A percentile compares a stretch with the other conserved stretches of the same genome.
phyloP scores from a whole-genome alignment of 2,888 invertebrate species.

The Thecocarcelia acutangulata region DNA sequence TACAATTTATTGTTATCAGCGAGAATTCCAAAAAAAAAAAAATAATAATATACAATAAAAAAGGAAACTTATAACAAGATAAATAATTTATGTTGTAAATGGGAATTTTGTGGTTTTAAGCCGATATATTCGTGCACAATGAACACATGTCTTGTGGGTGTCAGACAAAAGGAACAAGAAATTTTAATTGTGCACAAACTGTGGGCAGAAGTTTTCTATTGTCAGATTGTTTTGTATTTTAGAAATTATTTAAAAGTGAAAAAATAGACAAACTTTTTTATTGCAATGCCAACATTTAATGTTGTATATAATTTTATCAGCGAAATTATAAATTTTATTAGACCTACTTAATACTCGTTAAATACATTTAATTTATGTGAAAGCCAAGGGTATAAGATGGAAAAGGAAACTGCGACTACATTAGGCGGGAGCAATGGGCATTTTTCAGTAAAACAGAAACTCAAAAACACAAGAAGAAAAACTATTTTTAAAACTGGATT shows the following conservation, averaged over 20 bases:
- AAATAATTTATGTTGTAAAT: constrained; percentile 67
- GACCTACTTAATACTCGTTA: background rate
- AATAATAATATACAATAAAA: constrained; percentile 4
- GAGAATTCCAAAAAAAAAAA: constrained; percentile 11
- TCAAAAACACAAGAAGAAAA: too few species aligned
- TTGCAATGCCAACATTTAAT: background rate
- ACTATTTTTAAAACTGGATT: too few species aligned
- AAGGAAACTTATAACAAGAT: constrained; percentile 42
- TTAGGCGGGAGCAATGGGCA: too few species aligned
- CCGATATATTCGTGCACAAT: constrained; percentile 41
- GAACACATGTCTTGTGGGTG: constrained; percentile 35
- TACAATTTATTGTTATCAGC: constrained; percentile 64
- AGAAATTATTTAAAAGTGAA: too few species aligned
- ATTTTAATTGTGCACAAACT: constrained; percentile 4
- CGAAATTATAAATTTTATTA: background rate
- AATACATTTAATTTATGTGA: background rate
- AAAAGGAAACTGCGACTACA: too few species aligned
- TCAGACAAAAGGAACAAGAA: background rate
- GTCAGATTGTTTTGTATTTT: too few species aligned
- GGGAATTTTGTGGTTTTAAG: constrained; percentile 61
- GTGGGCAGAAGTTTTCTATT: too few species aligned
- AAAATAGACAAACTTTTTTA: background rate
- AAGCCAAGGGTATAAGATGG: background rate
- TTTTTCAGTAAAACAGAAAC: too few species aligned
- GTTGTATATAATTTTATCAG: background rate